Evolutionary conservation across 2,797 vertebrate species (phyloP).

Genomic region (Pseudomugil gertrudae): DNA sequence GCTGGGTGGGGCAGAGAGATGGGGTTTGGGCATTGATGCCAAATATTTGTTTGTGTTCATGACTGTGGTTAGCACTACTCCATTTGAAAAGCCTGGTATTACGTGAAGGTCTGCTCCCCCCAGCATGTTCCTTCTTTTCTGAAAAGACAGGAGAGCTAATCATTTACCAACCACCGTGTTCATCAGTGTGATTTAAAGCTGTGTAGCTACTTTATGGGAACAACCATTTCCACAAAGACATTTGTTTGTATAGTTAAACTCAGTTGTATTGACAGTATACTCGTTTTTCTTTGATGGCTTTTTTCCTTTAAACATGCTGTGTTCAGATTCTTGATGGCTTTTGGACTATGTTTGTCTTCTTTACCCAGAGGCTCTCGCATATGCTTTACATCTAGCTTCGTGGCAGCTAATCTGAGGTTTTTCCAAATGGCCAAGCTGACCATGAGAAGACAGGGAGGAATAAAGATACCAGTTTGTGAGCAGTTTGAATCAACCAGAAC

Average conservation of each 20-base stretch:
- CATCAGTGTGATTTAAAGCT: slow-evolving; percentile 38
- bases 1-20: slow-evolving; percentile 23
- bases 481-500: slow-evolving; percentile 64
- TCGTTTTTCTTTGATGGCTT: slow-evolving; percentile 5
- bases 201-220: slow-evolving; percentile 29
- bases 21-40: slow-evolving; percentile 40
- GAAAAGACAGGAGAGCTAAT: slow-evolving; percentile 48
- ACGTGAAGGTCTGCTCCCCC: slow-evolving; percentile 57
- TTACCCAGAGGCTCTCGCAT: not conserved
- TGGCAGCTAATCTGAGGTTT: slow-evolving; percentile 20
- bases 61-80: slow-evolving; percentile 68
- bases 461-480: slow-evolving; percentile 44
- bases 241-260: not conserved
- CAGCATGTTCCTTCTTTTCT: slow-evolving; percentile 59
- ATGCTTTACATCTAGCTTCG: not conserved
- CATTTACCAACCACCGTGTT: slow-evolving; percentile 42
- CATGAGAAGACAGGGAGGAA: slow-evolving; percentile 58
- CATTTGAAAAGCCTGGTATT: slow-evolving; percentile 54
- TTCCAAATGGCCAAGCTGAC: slow-evolving; percentile 34
- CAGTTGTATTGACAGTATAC: not conserved
- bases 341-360: slow-evolving; percentile 7
- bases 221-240: slow-evolving; percentile 26
- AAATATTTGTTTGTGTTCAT: slow-evolving; percentile 77
- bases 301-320: not conserved
- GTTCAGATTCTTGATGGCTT: not conserved